Conservation (phyloP, 2,797 vertebrate species). For the Danio choprae region DNA sequence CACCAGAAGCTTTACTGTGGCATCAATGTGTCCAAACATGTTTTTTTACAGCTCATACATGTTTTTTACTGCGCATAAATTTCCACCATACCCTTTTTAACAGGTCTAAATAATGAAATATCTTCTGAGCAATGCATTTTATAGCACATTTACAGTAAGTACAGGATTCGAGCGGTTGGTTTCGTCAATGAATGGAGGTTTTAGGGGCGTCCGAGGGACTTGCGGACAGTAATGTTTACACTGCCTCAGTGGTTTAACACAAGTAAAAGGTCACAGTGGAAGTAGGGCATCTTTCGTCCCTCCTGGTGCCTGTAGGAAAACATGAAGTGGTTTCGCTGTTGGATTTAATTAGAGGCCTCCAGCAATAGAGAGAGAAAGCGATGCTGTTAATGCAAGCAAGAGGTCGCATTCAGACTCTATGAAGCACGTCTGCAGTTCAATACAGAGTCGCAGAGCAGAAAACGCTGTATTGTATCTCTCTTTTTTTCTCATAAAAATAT, state of each 20-base stretch:
- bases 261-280: constrained; percentile 32
- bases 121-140: background rate
- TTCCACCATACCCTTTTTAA: background rate
- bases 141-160: background rate
- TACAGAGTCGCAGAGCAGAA: background rate
- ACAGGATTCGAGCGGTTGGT: background rate
- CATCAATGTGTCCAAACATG: background rate
- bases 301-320: constrained; percentile 10
- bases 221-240: constrained; percentile 10
- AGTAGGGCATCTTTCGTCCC: constrained; percentile 7
- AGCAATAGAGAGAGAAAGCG: background rate
- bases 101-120: background rate
- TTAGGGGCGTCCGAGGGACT: background rate
- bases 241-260: constrained; percentile 20
- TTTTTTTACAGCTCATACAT: background rate
- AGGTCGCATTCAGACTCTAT: background rate
- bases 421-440: constrained; percentile 4
- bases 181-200: constrained; percentile 18
- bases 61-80: background rate
- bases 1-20: background rate
- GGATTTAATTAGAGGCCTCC: constrained; percentile 33
- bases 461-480: background rate
- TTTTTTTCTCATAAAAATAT: background rate
- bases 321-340: constrained; percentile 1
- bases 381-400: background rate